Evolutionary conservation across 2,797 vertebrate genomes (phyloP).

Genomic region (Tympanoctomys barrerae): DNA sequence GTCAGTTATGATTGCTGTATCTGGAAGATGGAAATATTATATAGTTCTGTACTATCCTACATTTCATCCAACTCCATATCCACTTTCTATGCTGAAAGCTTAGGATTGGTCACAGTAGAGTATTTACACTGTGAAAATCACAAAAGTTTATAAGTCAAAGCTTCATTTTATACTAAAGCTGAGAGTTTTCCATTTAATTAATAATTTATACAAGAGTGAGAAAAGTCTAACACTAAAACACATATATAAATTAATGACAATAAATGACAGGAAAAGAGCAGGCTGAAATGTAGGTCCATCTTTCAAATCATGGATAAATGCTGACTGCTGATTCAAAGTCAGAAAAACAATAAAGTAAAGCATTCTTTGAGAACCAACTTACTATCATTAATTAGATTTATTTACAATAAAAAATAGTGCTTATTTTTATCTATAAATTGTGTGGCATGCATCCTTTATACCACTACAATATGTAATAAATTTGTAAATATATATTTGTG

Average conservation of each 20-base stretch:
- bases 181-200: slow-evolving; percentile 42
- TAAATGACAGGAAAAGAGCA: slow-evolving; percentile 30
- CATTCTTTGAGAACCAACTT: slow-evolving; percentile 15
- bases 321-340: neutral
- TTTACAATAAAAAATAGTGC: neutral
- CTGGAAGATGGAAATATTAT: neutral
- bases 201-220: slow-evolving; percentile 32
- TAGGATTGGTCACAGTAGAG: neutral
- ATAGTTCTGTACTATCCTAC: fast-evolving
- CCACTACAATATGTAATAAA: slow-evolving; percentile 2
- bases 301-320: slow-evolving; percentile 24
- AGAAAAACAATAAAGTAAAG: neutral
- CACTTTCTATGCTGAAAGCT: neutral
- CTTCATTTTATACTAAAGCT: slow-evolving; percentile 53
- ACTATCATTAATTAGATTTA: neutral
- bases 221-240: slow-evolving; percentile 50
- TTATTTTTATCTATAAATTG: neutral
- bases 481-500: neutral
- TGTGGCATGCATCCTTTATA: neutral
- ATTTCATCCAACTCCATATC: neutral
- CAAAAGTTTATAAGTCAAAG: neutral
- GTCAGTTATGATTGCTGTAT: fast-evolving
- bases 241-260: neutral
- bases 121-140: neutral
- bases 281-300: neutral